Evolutionary conservation across 2,797 vertebrate species (phyloP), one percentile per base, ranked within the genome.

Genomic region (Luscinia luscinia): DNA sequence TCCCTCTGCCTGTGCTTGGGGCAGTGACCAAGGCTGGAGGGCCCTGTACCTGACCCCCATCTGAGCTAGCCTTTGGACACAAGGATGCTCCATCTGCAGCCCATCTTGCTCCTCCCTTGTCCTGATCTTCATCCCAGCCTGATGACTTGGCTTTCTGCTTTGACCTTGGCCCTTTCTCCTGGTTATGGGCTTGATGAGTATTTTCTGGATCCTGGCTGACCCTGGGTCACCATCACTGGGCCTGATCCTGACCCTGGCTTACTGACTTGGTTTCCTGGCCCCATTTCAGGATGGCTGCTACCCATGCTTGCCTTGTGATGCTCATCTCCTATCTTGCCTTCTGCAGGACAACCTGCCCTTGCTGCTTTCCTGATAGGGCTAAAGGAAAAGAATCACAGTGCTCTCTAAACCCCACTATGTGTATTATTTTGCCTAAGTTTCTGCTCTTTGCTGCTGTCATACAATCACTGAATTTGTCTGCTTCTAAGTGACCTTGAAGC

Each of bases 31-130:
- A 59, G 24, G 55, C 38, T 17, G 15, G 36, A 55, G 17, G 3
- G 2, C 68, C 5, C 8, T 1, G 2, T 40, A 9, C 20, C 40
- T 59, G 20, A 6, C 14, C 6, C 3, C 5, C 1, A 2, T 8
- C n/a, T 49, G 27, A 72, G 32, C 9, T 17, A 22, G 14, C 11
- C 59, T 58, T 14, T 1, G 3, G 21, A 26, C 4, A 0, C 0
- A 5, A 2, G 15, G 21, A 3, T 77, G 38, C 7, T 83, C 43
- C 15, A 21, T 54, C 43, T 73, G n/a, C 55, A 20, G 5, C 6
- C 6, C 7, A 32, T 41, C 18, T 74, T 0, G 0, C n/a, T 46
- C 5, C 4, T 64, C 16, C 21, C 23, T 43, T 20, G 41, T 59
- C 18, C 48, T 6, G 1, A 3, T 6, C 16, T 43, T 16, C 52